Evolutionary conservation across 2,113 vertebrate species (phyloP), one percentile per base, ranked within the genome.

Genomic region (Morone chrysops): DNA sequence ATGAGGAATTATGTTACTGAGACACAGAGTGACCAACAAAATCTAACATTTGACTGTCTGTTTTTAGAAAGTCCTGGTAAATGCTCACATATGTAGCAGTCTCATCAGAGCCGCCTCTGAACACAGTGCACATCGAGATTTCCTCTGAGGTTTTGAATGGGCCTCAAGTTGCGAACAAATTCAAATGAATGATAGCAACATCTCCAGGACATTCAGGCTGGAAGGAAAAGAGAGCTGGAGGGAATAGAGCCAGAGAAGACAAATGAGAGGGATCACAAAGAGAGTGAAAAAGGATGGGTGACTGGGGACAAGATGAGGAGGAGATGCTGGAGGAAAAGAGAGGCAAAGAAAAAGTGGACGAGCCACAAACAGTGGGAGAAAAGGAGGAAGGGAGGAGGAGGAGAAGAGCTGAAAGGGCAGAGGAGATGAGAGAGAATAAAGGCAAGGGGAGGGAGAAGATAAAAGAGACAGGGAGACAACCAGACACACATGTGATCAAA

Each of bases 401-500:
- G 67, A 75, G 61, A 38, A 43, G 41, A 82, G 45, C 57, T 81
- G 79, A 75, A 72, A 83, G 82, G 61, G 50, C 62, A 79, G 74
- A 67, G 6, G 73, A 83, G 75, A 86, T 84, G 80, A 85, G 87
- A 89, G 70, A 83, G 84, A 89, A 80, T 83, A 75, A 57, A 81
- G 43, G 40, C 56, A 45, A 80, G 25, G 50, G 48, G 45, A 61
- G 67, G 68, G 73, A 59, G 75, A 59, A 82, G 82, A 91, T 88
- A 83, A 87, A 88, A 87, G 80, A 85, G 83, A 79, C n/a, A 36
- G 77, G 25, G 67, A 89, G 80, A 80, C 70, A 75, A 78, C 10
- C 81, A 82, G 80, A 87, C 82, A 80, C 81, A 83, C 71, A 85
- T 76, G 60, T 82, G 69, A 92, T 91, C 82, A 90, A 91, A 87